Percentiles rank a stretch among this genome's conserved stretches.
These are phyloP conservation scores for Sminthurides aquaticus DNA, from an alignment of 2,888 invertebrate genomes.

Conservation along the genomic window DNA sequence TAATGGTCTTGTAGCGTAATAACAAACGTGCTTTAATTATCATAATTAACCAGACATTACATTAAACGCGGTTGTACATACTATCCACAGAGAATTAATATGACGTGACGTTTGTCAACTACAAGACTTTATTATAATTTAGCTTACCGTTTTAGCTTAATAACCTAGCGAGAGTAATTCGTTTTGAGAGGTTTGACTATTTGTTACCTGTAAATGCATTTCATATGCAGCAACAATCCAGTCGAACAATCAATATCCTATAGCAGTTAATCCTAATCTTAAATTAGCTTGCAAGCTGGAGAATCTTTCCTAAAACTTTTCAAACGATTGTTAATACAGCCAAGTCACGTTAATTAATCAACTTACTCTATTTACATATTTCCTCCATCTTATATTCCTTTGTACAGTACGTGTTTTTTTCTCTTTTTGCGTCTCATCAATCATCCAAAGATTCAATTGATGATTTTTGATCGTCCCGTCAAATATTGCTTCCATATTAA, in stretches of 20 bases:
- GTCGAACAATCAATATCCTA: too few relatives aligned
- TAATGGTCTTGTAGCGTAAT: not conserved
- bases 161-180: conserved; percentile 5
- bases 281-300: too few relatives aligned
- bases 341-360: too few relatives aligned
- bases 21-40: not conserved
- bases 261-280: too few relatives aligned
- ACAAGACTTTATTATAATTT: not conserved
- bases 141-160: not conserved
- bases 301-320: too few relatives aligned
- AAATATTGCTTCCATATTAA: not conserved
- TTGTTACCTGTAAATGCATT: not conserved
- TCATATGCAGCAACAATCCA: not conserved
- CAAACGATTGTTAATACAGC: too few relatives aligned
- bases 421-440: not conserved
- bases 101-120: not conserved
- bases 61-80: not conserved
- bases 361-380: too few relatives aligned
- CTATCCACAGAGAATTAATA: not conserved
- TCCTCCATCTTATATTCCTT: too few relatives aligned
- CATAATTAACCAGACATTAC: not conserved
- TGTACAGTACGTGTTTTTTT: too few relatives aligned
- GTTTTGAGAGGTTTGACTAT: conserved; percentile 10
- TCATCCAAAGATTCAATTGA: not conserved
- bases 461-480: not conserved